Base-by-base conservation (phyloP, 2,113 vertebrate species). In the Syngnathus typhle region DNA sequence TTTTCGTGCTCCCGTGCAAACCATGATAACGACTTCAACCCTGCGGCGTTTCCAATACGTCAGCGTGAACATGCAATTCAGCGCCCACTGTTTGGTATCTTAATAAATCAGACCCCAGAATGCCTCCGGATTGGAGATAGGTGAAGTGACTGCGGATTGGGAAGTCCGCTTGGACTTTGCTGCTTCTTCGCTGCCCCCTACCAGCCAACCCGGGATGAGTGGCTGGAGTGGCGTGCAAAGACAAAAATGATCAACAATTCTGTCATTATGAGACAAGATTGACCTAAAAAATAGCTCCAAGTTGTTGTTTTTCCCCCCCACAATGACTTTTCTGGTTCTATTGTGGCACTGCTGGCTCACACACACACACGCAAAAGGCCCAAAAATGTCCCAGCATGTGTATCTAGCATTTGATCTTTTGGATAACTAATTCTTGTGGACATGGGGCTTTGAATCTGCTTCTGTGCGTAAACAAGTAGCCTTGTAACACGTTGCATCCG, bases 401-500 rank as follows among this genome's bases (percentile, higher is more conserved):
- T 32, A 39, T 74, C 72, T 27, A 67, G n/a, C 36, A 54, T 64
- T 51, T 62, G 23, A 55, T 55, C 36, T 66, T 75, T 54, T 67
- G 54, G 75, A 74, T 70, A 80, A 73, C 46, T 56, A 19, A 73
- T 82, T 78, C 64, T 66, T 55, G 51, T 61, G 37, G 39, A 69
- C 32, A 71, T 67, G 67, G 27, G 36, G 47, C 49, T 68, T 37
- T 84, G 79, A 87, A 80, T 81, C 67, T 76, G 44, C 60, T 72
- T 71, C 76, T 82, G 81, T 86, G 68, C 16, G 32, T 38, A 68
- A 55, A 70, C 61, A 82, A 68, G 60, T 66, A 27, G 56, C 70
- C 67, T 69, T 75, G 21, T 73, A 82, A 84, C 58, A 59, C 75
- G 61, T 67, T 18, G 9, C 43, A 82, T 82, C 74, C 77, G 76